These are phyloP conservation scores for Germaria angustata DNA, from an alignment of 2,888 invertebrate genomes.

Conservation along the genomic window DNA sequence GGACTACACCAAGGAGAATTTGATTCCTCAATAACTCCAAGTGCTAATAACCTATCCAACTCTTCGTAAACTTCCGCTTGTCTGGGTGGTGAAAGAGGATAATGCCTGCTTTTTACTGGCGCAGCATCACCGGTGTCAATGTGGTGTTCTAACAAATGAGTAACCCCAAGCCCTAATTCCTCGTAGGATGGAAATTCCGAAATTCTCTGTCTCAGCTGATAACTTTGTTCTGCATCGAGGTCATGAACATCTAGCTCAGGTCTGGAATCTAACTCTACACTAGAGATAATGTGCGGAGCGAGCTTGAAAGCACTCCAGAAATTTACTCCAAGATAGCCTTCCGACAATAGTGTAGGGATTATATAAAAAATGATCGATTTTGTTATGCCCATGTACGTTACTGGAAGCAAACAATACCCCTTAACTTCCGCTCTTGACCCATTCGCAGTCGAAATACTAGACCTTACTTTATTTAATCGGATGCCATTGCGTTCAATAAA, in stretches of 20 bases:
- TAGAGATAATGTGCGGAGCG: background rate
- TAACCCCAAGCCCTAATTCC: background rate
- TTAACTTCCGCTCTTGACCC: too few species aligned
- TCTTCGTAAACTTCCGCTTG: background rate
- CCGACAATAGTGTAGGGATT: too few species aligned
- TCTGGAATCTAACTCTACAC: too few species aligned
- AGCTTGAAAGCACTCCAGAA: background rate
- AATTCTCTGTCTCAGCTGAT: background rate
- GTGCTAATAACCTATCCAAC: background rate
- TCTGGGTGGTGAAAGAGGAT: background rate
- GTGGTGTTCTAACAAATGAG: background rate
- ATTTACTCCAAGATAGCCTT: background rate
- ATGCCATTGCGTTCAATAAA: background rate
- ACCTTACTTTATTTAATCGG: too few species aligned
- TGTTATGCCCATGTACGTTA: background rate
- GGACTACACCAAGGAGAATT: too few species aligned
- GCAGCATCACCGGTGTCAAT: background rate
- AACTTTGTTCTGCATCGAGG: background rate
- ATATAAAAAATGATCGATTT: background rate
- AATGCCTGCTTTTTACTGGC: background rate
- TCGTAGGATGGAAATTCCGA: background rate
- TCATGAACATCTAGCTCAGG: too few species aligned
- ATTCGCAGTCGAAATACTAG: too few species aligned
- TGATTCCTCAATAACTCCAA: background rate
- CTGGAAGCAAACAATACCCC: too few species aligned